Evolutionary conservation across 2,113 vertebrate species (phyloP).

Genomic region (Cygnus atratus): DNA sequence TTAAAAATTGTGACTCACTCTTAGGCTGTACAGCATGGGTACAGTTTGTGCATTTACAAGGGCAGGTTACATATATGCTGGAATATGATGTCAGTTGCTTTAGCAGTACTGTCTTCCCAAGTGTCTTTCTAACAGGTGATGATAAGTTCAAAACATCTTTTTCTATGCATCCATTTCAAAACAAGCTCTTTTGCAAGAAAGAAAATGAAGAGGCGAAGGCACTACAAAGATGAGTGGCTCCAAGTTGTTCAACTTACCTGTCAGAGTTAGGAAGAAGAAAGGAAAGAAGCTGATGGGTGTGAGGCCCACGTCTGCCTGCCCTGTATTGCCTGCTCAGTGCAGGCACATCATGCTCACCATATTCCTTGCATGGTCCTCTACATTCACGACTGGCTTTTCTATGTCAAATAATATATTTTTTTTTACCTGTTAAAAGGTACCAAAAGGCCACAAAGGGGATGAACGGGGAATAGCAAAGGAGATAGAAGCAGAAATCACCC

Average conservation of each 20-base stretch:
- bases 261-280: neutral
- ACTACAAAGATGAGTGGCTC: neutral
- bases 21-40: neutral
- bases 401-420: too few species aligned
- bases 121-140: neutral
- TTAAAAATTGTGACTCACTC: neutral
- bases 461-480: neutral
- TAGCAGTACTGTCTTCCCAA: neutral
- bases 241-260: neutral
- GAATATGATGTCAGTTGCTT: neutral
- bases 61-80: neutral
- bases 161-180: neutral
- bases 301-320: neutral
- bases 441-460: neutral
- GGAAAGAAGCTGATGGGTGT: neutral
- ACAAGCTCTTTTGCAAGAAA: neutral
- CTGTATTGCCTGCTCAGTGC: neutral
- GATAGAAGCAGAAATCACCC: neutral
- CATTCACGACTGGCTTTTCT: neutral
- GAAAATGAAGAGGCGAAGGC: neutral
- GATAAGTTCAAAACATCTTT: neutral
- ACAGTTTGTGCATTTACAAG: neutral
- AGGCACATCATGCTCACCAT: fast-evolving
- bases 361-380: neutral
- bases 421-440: neutral